Evolutionary conservation across 2,113 vertebrate genomes (phyloP), one percentile per base, ranked within the genome.

Genomic region (Sylvia atricapilla): DNA sequence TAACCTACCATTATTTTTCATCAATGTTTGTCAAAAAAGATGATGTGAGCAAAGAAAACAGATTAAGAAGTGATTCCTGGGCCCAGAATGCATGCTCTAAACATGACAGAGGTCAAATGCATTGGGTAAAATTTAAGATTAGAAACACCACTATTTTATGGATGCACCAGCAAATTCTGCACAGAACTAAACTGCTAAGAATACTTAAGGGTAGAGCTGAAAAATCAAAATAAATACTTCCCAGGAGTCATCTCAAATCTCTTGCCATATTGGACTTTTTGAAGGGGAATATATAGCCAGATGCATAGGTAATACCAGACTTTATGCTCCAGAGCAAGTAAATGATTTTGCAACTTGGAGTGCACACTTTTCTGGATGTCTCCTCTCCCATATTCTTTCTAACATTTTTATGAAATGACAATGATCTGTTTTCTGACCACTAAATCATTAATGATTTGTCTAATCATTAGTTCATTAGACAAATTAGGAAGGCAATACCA

Each of bases 221-320:
- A 91, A 87, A 84, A 60, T 22, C 22, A 60, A 89, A 33, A 59
- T 1, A 79, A 81, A 60, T 53, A 12, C 7, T 43, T 56, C 13
- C 13, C 33, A 56, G 55, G 33, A 75, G 16, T 3, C 19, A 72
- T 19, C 52, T 81, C 21, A 44, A 66, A 20, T 50, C 4, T 80
- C 37, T 87, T 58, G 9, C 6, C 5, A 35, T 39, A n/a, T 1
- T 31, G 13, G 9, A 35, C 5, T 52, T 64, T 60, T 75, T 73
- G 17, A 72, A 78, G 6, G 13, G n/a, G 15, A 68, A 73, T 0
- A 0, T 53, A 5, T 77, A 20, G 16, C 8, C 2, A 11, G 3
- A 6, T 85, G 56, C 82, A 13, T 6, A 75, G 4, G 5, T 14
- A 66, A 46, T 9, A 68, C 4, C 7, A 69, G 3, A 66, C n/a